These are phyloP conservation scores for Yasuhikotakia modesta DNA, from an alignment of 2,797 vertebrate genomes.

Conservation along the genomic window DNA sequence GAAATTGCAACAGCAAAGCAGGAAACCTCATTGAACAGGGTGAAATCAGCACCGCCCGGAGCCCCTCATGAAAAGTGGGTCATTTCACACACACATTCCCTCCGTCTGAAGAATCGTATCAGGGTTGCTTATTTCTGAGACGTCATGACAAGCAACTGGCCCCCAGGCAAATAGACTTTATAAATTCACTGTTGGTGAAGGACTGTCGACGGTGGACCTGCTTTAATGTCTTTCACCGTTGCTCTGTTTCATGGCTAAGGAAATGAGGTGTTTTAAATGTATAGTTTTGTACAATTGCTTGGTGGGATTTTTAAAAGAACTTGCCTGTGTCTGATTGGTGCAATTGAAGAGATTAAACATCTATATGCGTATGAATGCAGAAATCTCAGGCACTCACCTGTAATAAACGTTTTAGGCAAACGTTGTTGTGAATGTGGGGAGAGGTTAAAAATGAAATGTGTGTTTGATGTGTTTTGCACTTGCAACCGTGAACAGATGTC, in stretches of 20 bases:
- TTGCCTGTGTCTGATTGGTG: constrained; percentile 63
- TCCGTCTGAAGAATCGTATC: constrained; percentile 52
- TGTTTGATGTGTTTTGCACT: constrained; percentile 18
- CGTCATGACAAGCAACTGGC: constrained; percentile 50
- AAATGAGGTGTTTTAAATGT: constrained; percentile 83
- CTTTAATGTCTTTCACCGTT: constrained; percentile 68
- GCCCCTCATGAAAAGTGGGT: constrained; percentile 46
- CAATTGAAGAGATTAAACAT: constrained; percentile 69
- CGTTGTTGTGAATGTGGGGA: constrained; percentile 29
- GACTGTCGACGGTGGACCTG: constrained; percentile 55
- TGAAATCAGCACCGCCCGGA: constrained; percentile 48
- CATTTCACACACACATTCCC: constrained; percentile 55
- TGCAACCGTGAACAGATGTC: constrained; percentile 41
- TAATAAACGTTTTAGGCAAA: constrained; percentile 42
- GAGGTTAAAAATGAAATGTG: constrained; percentile 29
- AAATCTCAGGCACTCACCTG: constrained; percentile 62
- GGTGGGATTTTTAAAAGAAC: constrained; percentile 71
- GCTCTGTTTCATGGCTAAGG: constrained; percentile 66
- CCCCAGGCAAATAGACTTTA: constrained; percentile 45
- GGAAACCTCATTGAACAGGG: constrained; percentile 46
- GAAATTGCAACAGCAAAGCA: constrained; percentile 36
- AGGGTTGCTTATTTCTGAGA: constrained; percentile 58
- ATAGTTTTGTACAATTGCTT: constrained; percentile 77
- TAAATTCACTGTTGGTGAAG: constrained; percentile 47
- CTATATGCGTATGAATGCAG: constrained; percentile 61